Percentiles rank a stretch among this genome's conserved stretches.
Conservation (phyloP, 2,113 vertebrate species). For the Callorhinus ursinus region DNA sequence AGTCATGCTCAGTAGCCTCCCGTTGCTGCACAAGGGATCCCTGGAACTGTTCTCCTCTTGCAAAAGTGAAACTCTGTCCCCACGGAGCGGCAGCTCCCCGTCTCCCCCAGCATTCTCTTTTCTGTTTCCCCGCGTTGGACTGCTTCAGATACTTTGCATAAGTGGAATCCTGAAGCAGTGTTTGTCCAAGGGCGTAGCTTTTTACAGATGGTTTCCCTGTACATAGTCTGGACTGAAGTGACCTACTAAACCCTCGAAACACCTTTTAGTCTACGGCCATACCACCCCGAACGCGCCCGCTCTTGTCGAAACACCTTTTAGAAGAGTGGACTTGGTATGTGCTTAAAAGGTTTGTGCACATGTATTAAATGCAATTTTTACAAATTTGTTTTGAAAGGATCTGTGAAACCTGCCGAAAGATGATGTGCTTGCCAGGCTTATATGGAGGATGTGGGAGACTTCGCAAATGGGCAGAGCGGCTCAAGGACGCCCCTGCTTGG, state of each 20-base stretch:
- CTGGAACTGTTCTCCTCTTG: neutral
- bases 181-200: neutral
- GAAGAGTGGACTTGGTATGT: neutral
- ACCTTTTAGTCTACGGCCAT: neutral
- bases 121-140: neutral
- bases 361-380: neutral
- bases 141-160: neutral
- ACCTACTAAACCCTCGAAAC: neutral
- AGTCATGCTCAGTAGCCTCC: neutral
- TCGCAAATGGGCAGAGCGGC: neutral
- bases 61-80: neutral
- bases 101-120: neutral
- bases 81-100: fast-evolving
- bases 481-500: neutral
- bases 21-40: fast-evolving
- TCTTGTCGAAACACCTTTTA: neutral
- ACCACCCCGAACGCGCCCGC: too few relatives aligned
- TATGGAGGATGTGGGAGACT: neutral
- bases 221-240: neutral
- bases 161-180: neutral
- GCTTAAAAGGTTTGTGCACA: neutral
- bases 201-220: neutral
- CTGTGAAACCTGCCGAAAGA: neutral
- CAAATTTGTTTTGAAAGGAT: neutral
- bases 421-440: neutral